Percentiles rank a stretch among this genome's conserved stretches.
Conservation (phyloP, 1,140 invertebrate species). For the Drosophila tani region DNA sequence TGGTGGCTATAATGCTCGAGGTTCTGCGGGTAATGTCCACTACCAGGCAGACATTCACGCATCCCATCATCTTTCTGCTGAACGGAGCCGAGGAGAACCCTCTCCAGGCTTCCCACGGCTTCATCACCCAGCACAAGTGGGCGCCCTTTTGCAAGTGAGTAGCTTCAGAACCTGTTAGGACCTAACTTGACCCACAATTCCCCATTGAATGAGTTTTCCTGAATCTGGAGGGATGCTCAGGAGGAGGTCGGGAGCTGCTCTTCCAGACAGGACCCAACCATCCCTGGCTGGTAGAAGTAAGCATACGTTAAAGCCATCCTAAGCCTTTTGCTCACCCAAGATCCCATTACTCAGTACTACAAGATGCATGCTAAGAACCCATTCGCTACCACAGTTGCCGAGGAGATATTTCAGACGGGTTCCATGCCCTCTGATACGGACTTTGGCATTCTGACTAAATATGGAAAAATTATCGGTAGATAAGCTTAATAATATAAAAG, state of each 20-base stretch:
- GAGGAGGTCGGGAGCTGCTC: constrained; percentile 95
- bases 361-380: constrained; percentile 91
- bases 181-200: constrained; percentile 87
- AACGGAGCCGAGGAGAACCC: constrained; percentile 92
- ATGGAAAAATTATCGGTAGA: constrained; percentile 84
- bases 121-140: constrained; percentile 92
- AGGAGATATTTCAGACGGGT: constrained; percentile 93
- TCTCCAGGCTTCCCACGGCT: constrained; percentile 89
- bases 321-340: constrained; percentile 82
- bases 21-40: constrained; percentile 86
- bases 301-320: constrained; percentile 26
- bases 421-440: constrained; percentile 95
- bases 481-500: background rate
- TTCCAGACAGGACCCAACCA: constrained; percentile 97
- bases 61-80: constrained; percentile 91
- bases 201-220: constrained; percentile 92
- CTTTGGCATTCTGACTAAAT: constrained; percentile 92
- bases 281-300: constrained; percentile 94
- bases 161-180: constrained; percentile 59
- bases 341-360: constrained; percentile 88
- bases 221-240: constrained; percentile 97
- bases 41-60: constrained; percentile 34
- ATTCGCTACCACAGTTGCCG: constrained; percentile 91
- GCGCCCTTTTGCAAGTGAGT: constrained; percentile 85
- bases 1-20: constrained; percentile 96